phyloP scores from a whole-genome alignment of 2,888 invertebrate species.

The Hypena proboscidalis region DNA sequence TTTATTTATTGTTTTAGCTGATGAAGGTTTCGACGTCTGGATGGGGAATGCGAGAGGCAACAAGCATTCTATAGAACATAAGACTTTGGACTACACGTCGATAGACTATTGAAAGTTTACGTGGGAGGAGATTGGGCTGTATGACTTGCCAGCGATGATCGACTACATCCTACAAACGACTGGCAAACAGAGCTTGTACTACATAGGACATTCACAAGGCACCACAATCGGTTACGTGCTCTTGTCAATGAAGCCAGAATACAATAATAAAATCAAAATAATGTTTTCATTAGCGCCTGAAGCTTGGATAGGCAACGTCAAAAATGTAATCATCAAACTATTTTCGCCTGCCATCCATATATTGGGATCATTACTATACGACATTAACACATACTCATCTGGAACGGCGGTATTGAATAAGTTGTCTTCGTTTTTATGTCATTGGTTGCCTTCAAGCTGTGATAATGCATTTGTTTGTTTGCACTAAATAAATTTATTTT shows the following conservation, averaged over 20 bases:
- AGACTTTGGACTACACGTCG: conserved; percentile 41
- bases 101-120: conserved; percentile 77
- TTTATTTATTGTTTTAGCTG: conserved; percentile 87
- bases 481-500: too few relatives aligned
- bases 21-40: conserved; percentile 91
- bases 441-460: conserved; percentile 49
- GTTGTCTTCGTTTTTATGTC: conserved; percentile 55
- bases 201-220: conserved; percentile 90
- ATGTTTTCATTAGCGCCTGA: conserved; percentile 86
- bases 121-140: conserved; percentile 90
- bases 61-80: conserved; percentile 65
- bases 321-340: conserved; percentile 59
- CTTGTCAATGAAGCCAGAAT: conserved; percentile 80
- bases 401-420: conserved; percentile 55
- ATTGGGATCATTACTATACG: conserved; percentile 48
- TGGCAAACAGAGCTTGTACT: conserved; percentile 81
- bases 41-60: conserved; percentile 94
- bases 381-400: conserved; percentile 48
- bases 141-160: conserved; percentile 90
- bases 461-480: too few relatives aligned
- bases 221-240: conserved; percentile 85
- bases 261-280: conserved; percentile 82
- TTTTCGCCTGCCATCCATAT: conserved; percentile 54
- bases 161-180: conserved; percentile 85
- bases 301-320: conserved; percentile 79